Base-by-base conservation (phyloP, 2,797 vertebrate genomes). In the Coregonus ussuriensis region DNA sequence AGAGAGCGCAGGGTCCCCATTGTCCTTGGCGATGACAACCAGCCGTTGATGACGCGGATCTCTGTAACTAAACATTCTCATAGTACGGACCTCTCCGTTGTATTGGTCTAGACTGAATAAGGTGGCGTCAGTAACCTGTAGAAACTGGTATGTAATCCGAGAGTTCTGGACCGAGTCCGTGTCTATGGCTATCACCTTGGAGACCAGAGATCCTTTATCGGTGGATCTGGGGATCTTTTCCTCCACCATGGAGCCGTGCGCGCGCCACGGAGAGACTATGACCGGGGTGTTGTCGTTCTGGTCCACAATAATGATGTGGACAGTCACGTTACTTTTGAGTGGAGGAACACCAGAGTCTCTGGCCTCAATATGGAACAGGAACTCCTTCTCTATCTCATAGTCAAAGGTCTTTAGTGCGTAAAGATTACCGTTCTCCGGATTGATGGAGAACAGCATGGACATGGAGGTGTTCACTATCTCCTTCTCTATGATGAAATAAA, bases 231-330 rank as follows among this genome's bases (percentile, higher is more conserved):
- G 82, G 13, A 86, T 80, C 59, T 76, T 77, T 66, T 82, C 76
- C 35, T 74, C 77, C 63, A 76, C 73, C 33, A 74, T 6, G 9
- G 78, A 80, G 15, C 72, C 80, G 13, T 73, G 70, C 11, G 31
- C 68, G 0, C 87, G 75, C 88, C 88, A 88, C 0, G 88, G 88
- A 74, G 89, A 86, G 1, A 88, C 80, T 3, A 91, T 88, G 2
- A 88, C 77, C 0, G 91, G 91, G 69, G 86, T 81, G 51, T 92
- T 92, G 79, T 92, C 91, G 3, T 92, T 92, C 81, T 89, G 84
- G 79, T 92, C 91, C 74, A 88, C 76, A 29, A 90, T 81, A 41
- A 89, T 86, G 67, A 92, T 89, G 86, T 87, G 86, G 15, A 92
- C 86, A 21, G 81, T 91, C 31, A 86, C 84, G 63, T 88, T 89